These are phyloP conservation scores for Chromobotia macracanthus DNA, from an alignment of 2,797 vertebrate species.

Conservation along the genomic window DNA sequence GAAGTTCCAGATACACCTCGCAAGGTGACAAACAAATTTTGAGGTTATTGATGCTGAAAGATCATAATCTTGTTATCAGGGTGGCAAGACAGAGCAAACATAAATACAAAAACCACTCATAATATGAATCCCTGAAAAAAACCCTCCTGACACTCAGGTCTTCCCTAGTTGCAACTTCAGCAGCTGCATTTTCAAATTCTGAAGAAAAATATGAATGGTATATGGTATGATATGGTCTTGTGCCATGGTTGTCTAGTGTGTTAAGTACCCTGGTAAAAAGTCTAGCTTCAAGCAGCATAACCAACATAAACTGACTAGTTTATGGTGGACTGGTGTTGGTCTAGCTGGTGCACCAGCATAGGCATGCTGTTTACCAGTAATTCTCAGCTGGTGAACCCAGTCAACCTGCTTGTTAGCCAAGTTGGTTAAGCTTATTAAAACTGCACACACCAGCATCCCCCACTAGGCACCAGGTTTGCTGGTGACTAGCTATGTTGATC, in stretches of 20 bases:
- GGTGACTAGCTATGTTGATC: neutral
- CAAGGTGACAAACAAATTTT: conserved; percentile 14
- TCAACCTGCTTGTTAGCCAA: too few relatives aligned
- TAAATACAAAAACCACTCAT: neutral
- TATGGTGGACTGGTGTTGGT: neutral
- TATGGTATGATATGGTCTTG: neutral
- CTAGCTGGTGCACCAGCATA: too few relatives aligned
- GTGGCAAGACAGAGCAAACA: conserved; percentile 9
- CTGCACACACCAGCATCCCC: neutral
- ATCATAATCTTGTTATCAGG: conserved; percentile 5
- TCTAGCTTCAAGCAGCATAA: neutral
- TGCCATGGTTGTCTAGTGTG: neutral
- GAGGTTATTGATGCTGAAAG: conserved; percentile 12
- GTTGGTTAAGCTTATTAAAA: neutral
- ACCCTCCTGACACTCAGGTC: neutral
- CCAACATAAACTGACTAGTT: neutral
- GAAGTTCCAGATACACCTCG: neutral
- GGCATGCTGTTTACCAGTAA: neutral
- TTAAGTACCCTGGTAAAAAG: neutral
- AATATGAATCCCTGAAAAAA: neutral
- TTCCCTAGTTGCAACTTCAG: neutral
- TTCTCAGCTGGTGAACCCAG: too few relatives aligned
- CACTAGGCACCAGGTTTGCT: neutral
- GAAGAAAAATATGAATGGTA: conserved; percentile 25
- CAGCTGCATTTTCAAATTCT: neutral